Evolutionary conservation across 2,888 invertebrate species (phyloP).

Genomic region (Cerastis rubricosa): DNA sequence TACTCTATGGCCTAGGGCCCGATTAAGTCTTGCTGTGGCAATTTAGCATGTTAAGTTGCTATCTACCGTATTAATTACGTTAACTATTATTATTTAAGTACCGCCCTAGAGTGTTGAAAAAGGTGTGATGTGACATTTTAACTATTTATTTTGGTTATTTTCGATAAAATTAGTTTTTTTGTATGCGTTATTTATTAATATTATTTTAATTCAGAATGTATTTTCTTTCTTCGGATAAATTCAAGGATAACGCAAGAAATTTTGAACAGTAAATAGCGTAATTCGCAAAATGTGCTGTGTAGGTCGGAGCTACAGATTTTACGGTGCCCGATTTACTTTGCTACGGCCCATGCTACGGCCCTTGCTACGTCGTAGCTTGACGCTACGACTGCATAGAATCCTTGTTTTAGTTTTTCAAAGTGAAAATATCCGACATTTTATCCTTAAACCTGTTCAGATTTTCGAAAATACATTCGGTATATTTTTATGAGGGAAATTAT

Average conservation of each 20-base stretch:
- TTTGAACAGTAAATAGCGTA: not conserved
- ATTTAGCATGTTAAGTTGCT: conserved; percentile 58
- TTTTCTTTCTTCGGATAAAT: not conserved
- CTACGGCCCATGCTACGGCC: conserved; percentile 9
- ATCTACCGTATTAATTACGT: conserved; percentile 35
- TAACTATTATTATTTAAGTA: conserved; percentile 22
- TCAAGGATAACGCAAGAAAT: not conserved
- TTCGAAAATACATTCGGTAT: conserved; percentile 17
- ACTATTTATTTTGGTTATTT: not conserved
- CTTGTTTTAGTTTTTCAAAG: not conserved
- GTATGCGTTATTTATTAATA: conserved; percentile 35
- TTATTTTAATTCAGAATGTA: conserved; percentile 11
- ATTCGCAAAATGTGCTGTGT: not conserved
- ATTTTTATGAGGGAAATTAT: not conserved
- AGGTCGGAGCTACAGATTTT: not conserved
- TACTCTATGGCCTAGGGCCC: conserved; percentile 43
- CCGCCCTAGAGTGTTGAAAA: conserved; percentile 1
- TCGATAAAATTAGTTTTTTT: not conserved
- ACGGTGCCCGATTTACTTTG: not conserved
- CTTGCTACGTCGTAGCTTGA: conserved; percentile 18
- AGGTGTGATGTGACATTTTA: conserved; percentile 8
- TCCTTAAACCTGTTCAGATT: not conserved
- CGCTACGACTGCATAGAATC: not conserved
- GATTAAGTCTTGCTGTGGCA: conserved; percentile 50
- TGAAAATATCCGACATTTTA: not conserved